A percentile compares a stretch with the other conserved stretches of the same genome.
phyloP scores from a whole-genome alignment of 2,113 vertebrate genomes.

The Gavialis gangeticus region DNA sequence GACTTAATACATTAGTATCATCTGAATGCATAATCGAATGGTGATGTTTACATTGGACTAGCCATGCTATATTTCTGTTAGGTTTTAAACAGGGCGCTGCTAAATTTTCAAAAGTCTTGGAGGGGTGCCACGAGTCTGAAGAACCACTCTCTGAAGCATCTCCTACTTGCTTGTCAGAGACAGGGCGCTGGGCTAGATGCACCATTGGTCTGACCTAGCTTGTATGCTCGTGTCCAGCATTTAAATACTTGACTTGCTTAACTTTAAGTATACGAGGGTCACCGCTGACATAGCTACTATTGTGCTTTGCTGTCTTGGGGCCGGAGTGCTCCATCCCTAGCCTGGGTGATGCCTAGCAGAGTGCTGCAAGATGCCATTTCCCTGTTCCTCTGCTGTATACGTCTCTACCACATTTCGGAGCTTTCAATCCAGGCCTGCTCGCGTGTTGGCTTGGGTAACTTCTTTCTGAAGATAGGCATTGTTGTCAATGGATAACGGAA shows the following conservation, averaged over 20 bases:
- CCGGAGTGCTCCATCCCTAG: background rate
- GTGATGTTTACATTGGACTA: too few relatives aligned
- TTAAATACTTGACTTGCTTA: background rate
- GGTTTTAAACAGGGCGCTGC: too few relatives aligned
- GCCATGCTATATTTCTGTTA: too few relatives aligned
- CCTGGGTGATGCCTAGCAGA: background rate
- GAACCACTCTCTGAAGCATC: too few relatives aligned
- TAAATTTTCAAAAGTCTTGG: too few relatives aligned
- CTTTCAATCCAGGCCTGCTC: fast-evolving
- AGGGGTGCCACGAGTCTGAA: too few relatives aligned
- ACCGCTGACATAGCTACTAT: background rate
- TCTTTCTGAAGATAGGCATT: background rate
- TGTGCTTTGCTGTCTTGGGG: background rate
- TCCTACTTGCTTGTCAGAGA: too few relatives aligned
- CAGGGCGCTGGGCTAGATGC: too few relatives aligned
- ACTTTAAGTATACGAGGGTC: background rate
- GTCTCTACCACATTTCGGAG: background rate
- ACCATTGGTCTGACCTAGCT: too few relatives aligned
- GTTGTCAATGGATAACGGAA: background rate
- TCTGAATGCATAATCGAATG: too few relatives aligned
- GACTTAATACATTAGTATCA: too few relatives aligned
- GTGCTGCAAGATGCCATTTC: background rate
- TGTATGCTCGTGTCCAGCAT: too few relatives aligned
- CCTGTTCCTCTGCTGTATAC: background rate
- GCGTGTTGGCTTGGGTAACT: background rate